Base-by-base conservation (phyloP, 2,797 vertebrate species). In the Muscicapa striata region DNA sequence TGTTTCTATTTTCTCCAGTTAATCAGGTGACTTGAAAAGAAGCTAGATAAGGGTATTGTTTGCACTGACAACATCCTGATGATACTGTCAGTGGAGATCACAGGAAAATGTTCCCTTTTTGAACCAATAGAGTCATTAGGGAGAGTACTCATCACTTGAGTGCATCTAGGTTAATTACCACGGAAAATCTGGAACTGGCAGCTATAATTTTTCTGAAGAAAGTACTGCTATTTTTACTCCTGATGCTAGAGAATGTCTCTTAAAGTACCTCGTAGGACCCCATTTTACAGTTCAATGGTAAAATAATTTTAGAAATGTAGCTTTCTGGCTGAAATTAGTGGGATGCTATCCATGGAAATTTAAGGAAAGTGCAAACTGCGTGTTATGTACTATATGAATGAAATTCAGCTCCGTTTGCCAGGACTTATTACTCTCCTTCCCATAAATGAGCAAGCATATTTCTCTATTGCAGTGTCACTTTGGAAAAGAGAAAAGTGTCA, bases 21-120 rank as follows among this genome's bases (percentile, higher is more conserved):
- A 99, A 99, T 99, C 98, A 98, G 98, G 98, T 98, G 98, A 98
- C 98, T 98, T 98, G 99, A 98, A 99, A 99, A 98, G 98, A 98
- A 98, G 98, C 97, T 98, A 98, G 99, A 99, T 99, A 99, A 99
- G 98, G 92, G 98, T 96, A 99, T 99, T 99, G 98, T 99, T 98
- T 98, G 98, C 97, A 93, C 94, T 98, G 98, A 99, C 98, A 98
- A 98, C 98, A 98, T 98, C 98, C 98, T 98, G 98, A 98, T 98
- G 98, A 98, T 98, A 97, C 98, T 98, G 97, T 98, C 97, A 96
- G 98, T 97, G 92, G 89, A 94, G 96, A 96, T 96, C 95, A 97
- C 97, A 97, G 97, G 98, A 97, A 98, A 97, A 93, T 96, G 96
- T 97, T 97, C 95, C 94, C 97, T 98, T 98, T 98, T 98, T 98